Evolutionary conservation across 1,140 invertebrate species (phyloP).

Genomic region (Formica exsecta): DNA sequence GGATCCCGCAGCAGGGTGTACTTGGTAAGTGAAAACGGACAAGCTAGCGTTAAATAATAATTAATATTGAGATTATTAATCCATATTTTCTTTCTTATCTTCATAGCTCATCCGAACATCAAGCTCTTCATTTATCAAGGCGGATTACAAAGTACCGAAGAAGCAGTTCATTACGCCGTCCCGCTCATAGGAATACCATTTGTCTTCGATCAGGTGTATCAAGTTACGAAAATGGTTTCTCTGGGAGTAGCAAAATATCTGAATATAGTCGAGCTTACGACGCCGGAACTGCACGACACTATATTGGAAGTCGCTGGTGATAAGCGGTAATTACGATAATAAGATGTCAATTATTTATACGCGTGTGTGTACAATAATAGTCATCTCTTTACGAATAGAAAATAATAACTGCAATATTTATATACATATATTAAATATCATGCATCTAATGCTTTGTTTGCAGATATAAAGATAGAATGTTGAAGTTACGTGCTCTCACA

Average conservation of each 20-base stretch:
- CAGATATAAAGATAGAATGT: constrained; percentile 80
- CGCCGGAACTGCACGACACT: constrained; percentile 2
- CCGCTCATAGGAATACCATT: constrained; percentile 86
- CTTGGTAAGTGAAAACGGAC: constrained; percentile 71
- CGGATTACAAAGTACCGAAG: constrained; percentile 85
- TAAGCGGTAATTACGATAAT: constrained; percentile 46
- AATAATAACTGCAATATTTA: neutral
- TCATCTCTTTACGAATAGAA: neutral
- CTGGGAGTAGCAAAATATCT: constrained; percentile 68
- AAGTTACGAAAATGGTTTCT: constrained; percentile 67
- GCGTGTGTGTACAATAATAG: neutral
- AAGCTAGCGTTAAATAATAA: neutral
- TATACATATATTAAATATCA: constrained; percentile 3
- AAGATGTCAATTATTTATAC: neutral
- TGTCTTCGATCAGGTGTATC: constrained; percentile 76
- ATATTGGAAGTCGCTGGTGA: constrained; percentile 46
- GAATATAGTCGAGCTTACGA: constrained; percentile 42
- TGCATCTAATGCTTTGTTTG: constrained; percentile 26
- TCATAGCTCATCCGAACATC: constrained; percentile 82
- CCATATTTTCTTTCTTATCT: neutral
- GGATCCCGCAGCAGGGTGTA: constrained; percentile 83
- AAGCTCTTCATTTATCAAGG: constrained; percentile 87
- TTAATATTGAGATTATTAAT: constrained; percentile 55
- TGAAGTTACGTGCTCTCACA: constrained; percentile 74
- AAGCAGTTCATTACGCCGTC: constrained; percentile 84